These are phyloP conservation scores for Lasioglossum marginatum DNA, from an alignment of 2,888 invertebrate species.

Conservation along the genomic window DNA sequence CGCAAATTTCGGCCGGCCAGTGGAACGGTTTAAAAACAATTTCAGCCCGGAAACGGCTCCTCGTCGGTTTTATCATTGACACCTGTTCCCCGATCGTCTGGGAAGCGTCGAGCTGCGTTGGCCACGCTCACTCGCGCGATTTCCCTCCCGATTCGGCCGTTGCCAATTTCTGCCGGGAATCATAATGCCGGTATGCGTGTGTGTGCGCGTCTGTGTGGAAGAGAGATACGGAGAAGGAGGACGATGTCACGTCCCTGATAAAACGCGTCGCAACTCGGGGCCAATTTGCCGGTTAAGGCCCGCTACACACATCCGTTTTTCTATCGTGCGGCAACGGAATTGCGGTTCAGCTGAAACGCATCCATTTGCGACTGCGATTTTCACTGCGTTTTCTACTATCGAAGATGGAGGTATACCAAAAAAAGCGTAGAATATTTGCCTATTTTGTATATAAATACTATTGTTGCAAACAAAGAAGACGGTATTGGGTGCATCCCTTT, in stretches of 20 bases:
- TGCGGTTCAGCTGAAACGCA: too few relatives aligned
- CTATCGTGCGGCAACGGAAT: too few relatives aligned
- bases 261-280: constrained; percentile 1
- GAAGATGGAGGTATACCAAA: too few relatives aligned
- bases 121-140: constrained; percentile 33
- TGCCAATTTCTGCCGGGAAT: constrained; percentile 64
- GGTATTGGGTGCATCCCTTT: too few relatives aligned
- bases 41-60: constrained; percentile 48
- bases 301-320: too few relatives aligned
- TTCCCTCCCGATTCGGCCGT: constrained; percentile 9
- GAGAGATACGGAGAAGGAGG: not conserved
- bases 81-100: constrained; percentile 66
- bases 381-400: too few relatives aligned
- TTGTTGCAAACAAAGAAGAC: too few relatives aligned
- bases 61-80: constrained; percentile 59
- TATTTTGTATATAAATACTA: too few relatives aligned
- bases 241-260: constrained; percentile 6
- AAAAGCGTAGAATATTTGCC: too few relatives aligned
- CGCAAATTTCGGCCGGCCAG: constrained; percentile 32
- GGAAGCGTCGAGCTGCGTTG: not conserved
- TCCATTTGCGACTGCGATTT: too few relatives aligned
- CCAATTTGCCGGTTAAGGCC: constrained; percentile 44
- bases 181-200: not conserved
- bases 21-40: constrained; percentile 52
- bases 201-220: not conserved